Evolutionary conservation across 2,113 vertebrate species (phyloP), one percentile per base, ranked within the genome.

Genomic region (Chlamydotis undulata): DNA sequence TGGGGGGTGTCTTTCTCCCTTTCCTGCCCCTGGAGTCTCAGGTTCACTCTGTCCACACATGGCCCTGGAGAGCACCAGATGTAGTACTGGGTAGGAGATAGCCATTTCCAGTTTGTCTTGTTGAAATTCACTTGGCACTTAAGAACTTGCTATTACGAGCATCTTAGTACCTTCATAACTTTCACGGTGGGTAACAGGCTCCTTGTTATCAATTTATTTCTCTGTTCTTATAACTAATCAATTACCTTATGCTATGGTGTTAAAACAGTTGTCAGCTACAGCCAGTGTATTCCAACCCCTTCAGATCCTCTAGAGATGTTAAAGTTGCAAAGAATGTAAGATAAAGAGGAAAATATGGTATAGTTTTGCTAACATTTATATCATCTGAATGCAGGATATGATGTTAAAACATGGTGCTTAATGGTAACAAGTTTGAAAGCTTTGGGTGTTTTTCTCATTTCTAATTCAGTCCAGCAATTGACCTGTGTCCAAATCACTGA

Each of bases 1-100:
- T 41, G 41, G 6, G 4, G 28, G 18, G 14, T 5, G 25, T 70
- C 4, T 29, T 2, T 43, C 19, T 57, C 3, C 0, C 19, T 60
- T 45, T 26, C 14, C 39, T 60, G 37, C 2, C 4, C 13, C 17
- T 35, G 45, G 63, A 41, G 41, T 41, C 41, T 41, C 41, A 41
- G 25, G 29, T 49, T 90, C 17, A 8, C 4, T 35, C 16, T 49
- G 3, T 55, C 29, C 18, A 22, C 17, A 19, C 0, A 0, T 31
- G 25, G n/a, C 47, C 9, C 25, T 56, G 59, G 35, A 56, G 29
- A 29, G 15, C 26, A 43, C 26, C n/a, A 29, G 45, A 7, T 7
- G 2, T 17, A 52, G 19, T 22, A 9, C 17, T 55, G 49, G 5
- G 13, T 43, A 33, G 43, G 37, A 56, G 57, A 41, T 5, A 43